phyloP scores from a whole-genome alignment of 2,797 vertebrate species.

The Chloroceryle amazona region DNA sequence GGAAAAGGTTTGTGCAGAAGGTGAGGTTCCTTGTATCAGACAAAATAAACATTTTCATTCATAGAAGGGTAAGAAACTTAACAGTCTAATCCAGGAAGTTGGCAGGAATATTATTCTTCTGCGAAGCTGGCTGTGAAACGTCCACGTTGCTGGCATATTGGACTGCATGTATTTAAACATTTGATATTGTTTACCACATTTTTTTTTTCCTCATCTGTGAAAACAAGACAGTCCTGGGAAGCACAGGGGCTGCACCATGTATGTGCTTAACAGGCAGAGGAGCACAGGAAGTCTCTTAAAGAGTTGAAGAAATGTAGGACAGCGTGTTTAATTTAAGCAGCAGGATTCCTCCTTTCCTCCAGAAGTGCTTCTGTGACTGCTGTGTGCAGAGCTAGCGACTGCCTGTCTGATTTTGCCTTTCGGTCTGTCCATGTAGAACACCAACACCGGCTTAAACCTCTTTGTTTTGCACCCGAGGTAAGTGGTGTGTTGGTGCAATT shows the following conservation, averaged over 20 bases:
- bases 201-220: neutral
- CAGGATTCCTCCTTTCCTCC: neutral
- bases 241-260: neutral
- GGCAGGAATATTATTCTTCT: neutral
- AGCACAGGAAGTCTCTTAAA: neutral
- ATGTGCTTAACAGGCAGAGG: neutral
- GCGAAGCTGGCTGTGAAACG: neutral
- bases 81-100: neutral
- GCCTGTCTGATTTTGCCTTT: neutral
- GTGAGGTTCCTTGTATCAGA: neutral
- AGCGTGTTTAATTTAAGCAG: neutral
- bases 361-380: neutral
- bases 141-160: neutral
- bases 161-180: neutral
- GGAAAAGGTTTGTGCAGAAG: neutral
- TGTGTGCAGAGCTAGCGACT: neutral
- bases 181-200: neutral
- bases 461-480: neutral
- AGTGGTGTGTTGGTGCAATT: neutral
- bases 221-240: neutral
- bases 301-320: neutral
- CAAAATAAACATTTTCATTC: neutral
- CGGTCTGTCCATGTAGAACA: neutral
- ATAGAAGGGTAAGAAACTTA: neutral
- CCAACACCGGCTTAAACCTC: neutral